phyloP scores from a whole-genome alignment of 2,797 vertebrate species.

The Sylvia borin region DNA sequence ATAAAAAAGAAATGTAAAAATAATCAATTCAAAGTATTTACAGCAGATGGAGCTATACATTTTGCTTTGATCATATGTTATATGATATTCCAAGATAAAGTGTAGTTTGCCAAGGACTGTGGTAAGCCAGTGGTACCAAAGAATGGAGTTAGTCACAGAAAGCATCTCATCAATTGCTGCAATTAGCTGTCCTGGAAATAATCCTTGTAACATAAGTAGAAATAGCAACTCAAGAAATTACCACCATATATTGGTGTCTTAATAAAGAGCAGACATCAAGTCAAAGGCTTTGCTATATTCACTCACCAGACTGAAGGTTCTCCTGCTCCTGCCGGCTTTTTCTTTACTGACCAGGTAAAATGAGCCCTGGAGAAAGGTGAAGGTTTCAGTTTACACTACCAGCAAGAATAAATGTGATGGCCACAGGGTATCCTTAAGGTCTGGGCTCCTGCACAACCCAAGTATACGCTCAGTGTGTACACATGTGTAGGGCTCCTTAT shows the following conservation, averaged over 20 bases:
- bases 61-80: constrained; percentile 32
- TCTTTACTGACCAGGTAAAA: not conserved
- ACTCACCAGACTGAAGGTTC: not conserved
- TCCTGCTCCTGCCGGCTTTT: not conserved
- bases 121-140: not conserved
- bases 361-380: not conserved
- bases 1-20: constrained; percentile 2
- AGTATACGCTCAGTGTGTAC: too few species aligned
- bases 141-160: not conserved
- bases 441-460: not conserved
- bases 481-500: not conserved
- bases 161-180: not conserved
- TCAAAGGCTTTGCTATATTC: not conserved
- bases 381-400: not conserved
- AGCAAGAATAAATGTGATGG: not conserved
- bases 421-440: not conserved
- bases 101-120: not conserved
- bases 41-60: constrained; percentile 70
- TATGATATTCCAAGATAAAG: not conserved
- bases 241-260: not conserved
- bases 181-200: not conserved
- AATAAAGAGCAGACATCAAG: not conserved
- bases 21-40: constrained; percentile 44
- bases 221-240: not conserved
- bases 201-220: not conserved